Base-by-base conservation (phyloP, 2,888 invertebrate genomes). In the Agrenia bidenticulata region DNA sequence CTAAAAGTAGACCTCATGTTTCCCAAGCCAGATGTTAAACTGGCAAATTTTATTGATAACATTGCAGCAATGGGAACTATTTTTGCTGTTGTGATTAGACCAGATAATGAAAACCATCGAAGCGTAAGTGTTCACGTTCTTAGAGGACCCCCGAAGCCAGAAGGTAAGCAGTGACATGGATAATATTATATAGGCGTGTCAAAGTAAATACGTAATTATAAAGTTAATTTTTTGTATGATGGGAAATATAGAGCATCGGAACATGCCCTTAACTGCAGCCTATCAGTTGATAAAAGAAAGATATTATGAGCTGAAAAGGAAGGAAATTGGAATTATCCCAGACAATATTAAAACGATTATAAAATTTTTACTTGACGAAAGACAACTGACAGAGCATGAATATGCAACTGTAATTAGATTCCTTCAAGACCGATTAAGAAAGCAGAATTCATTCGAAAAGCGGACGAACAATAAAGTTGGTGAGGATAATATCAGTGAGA, bases 1-100 rank as follows among this genome's bases (percentile, higher is more conserved):
- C 53, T 74, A 2, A 70, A 61, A 26, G 74, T 70, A 13, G 73
- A 74, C 49, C 57, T 74, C 11, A 74, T 74, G 73, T 70, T 73
- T 58, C 71, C 72, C 1, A 73, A 69, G 26, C 45, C 54, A 1
- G 70, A 66, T n/a, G 56, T 67, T 0, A 67, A 69, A 41, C 21
- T 73, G 11, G 51, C 65, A 13, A 63, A 58, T 11, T 74, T 73
- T 53, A 60, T 73, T 4, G 67, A 69, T 26, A 69, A 64, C 23
- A 61, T 73, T 21, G 69, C 55, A 1, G 19, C 42, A 39, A 54
- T 64, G 11, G 74, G 74, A 45, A 69, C 72, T 1, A 69, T 70
- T 41, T 73, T 74, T 67, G 74, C 73, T 17, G 64, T 73, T 23
- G 68, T 74, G 7, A 70, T 74, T 57, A 58, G 66, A 45, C 61